A percentile compares a stretch with the other conserved stretches of the same genome.
Evolutionary conservation across 53 echinoderm and acorn worm genomes (phyloP).

Genomic region (Zoroaster sp.): DNA sequence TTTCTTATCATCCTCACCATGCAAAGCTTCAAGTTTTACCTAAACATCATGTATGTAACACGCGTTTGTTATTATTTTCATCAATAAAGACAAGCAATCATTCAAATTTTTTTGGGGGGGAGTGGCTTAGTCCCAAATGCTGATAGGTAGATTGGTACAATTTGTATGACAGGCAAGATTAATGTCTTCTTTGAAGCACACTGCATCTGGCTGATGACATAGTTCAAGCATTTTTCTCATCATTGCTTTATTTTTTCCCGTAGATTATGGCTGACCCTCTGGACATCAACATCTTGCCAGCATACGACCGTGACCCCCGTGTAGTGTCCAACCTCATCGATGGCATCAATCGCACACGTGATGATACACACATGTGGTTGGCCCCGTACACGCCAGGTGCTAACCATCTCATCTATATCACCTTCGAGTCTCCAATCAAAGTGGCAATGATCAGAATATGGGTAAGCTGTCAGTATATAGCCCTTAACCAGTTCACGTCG

Average conservation of each 20-base stretch:
- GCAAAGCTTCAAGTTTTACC: too few species aligned
- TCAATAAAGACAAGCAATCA: too few species aligned
- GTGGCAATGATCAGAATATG: slow-evolving; percentile 95
- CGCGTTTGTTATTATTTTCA: too few species aligned
- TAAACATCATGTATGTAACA: too few species aligned
- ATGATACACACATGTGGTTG: slow-evolving; percentile 98
- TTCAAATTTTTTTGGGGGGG: too few species aligned
- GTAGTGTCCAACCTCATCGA: slow-evolving; percentile 92
- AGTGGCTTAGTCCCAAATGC: too few species aligned
- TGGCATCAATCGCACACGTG: slow-evolving; percentile 91
- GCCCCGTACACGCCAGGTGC: slow-evolving; percentile 81
- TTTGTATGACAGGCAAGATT: too few species aligned
- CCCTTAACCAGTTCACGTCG: too few species aligned
- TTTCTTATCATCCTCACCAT: too few species aligned
- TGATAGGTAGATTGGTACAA: too few species aligned
- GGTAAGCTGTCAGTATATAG: slow-evolving; percentile 70
- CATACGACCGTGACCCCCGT: slow-evolving; percentile 82
- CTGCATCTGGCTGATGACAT: neutral
- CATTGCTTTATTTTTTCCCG: neutral
- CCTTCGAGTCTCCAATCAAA: slow-evolving; percentile 76
- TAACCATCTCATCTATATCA: slow-evolving; percentile 71
- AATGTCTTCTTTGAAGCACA: too few species aligned
- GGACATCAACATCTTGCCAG: slow-evolving; percentile 87
- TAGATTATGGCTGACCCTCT: slow-evolving; percentile 90
- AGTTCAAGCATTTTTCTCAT: neutral